Conservation (phyloP, 2,797 vertebrate genomes). For the Dendrocincla tyrannina region DNA sequence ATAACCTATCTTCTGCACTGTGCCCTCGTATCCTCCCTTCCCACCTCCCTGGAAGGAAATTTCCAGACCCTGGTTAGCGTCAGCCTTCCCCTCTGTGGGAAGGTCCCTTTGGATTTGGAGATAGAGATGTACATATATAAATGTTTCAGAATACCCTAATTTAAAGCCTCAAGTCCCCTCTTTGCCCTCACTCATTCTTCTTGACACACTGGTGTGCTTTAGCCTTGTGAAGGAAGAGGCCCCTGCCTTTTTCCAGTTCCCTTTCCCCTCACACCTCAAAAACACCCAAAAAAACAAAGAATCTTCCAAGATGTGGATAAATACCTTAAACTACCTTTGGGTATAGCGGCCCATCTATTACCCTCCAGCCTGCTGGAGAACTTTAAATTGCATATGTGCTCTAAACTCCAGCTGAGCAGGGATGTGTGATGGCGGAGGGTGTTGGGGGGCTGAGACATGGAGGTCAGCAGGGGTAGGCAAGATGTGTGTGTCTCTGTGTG, state of each 20-base stretch:
- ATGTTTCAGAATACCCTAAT: conserved; percentile 1
- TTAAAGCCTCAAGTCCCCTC: not conserved
- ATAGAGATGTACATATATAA: not conserved
- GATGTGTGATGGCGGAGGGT: not conserved
- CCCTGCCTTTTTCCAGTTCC: not conserved
- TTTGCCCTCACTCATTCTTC: not conserved
- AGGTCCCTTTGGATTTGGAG: conserved; percentile 48
- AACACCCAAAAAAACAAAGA: not conserved
- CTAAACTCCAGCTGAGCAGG: not conserved
- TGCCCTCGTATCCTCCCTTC: not conserved
- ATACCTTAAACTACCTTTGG: not conserved
- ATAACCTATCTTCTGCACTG: not conserved
- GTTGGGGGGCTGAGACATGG: accelerated
- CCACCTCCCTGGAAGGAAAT: not conserved
- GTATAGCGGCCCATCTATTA: not conserved
- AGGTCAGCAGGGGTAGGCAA: accelerated
- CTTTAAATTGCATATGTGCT: not conserved
- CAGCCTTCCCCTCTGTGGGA: conserved; percentile 11
- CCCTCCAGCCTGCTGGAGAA: not conserved
- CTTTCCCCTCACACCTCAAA: not conserved
- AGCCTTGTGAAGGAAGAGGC: not conserved
- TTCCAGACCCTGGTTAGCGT: not conserved
- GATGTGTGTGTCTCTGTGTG: not conserved
- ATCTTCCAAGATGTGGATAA: not conserved
- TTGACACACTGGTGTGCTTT: not conserved